A percentile compares a stretch with the other conserved stretches of the same genome.
These are phyloP conservation scores for Tricholaema leucomelas DNA, from an alignment of 2,113 vertebrate species.

Conservation along the genomic window DNA sequence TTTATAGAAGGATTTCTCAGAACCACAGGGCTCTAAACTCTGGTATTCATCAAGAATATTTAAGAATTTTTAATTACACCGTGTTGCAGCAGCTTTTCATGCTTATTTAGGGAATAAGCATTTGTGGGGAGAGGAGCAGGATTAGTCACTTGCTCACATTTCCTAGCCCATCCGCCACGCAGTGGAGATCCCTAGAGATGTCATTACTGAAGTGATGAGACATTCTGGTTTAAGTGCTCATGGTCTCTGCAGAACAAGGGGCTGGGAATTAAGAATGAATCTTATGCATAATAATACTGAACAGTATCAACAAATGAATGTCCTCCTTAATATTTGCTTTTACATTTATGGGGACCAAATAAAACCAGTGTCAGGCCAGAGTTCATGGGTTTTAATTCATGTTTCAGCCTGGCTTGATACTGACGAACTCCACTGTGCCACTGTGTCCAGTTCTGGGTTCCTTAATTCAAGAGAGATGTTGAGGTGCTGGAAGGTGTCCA, in stretches of 20 bases:
- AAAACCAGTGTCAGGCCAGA: background rate
- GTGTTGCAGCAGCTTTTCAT: background rate
- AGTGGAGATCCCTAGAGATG: background rate
- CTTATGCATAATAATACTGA: background rate
- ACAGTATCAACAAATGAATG: background rate
- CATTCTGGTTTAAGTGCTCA: background rate
- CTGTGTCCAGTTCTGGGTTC: no score
- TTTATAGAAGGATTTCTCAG: background rate
- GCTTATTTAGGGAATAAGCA: background rate
- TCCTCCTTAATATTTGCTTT: background rate
- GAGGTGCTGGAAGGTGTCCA: no score
- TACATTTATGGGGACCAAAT: background rate
- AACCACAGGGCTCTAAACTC: background rate
- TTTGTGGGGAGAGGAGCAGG: background rate
- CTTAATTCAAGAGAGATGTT: no score
- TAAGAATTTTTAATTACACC: background rate
- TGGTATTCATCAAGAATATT: background rate
- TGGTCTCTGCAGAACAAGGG: background rate
- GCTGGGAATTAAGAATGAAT: background rate
- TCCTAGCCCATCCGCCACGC: background rate
- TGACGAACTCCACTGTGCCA: background rate
- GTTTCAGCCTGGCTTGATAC: background rate
- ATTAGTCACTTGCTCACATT: background rate
- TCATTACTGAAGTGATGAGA: constrained; percentile 44
- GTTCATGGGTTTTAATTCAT: background rate